These are phyloP conservation scores for Entelurus aequoreus DNA, from an alignment of 2,113 vertebrate genomes.

Conservation along the genomic window DNA sequence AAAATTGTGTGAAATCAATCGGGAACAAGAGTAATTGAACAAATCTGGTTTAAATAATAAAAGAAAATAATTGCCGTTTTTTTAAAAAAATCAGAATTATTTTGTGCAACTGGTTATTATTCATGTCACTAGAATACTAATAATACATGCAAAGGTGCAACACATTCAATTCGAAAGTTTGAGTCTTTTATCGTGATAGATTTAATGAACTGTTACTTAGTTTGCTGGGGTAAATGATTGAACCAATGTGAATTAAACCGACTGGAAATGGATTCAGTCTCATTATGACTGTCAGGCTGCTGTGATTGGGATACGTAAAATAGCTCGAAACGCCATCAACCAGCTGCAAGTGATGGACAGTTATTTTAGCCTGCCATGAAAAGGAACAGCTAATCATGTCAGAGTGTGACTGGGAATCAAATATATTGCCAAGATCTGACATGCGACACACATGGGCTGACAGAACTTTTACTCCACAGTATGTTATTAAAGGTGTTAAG, in stretches of 20 bases:
- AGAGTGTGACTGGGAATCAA: conserved; percentile 10
- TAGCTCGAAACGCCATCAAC: neutral
- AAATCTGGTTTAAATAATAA: no score
- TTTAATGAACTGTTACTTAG: neutral
- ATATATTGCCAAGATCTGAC: neutral
- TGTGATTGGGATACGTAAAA: conserved; percentile 7
- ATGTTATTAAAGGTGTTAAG: conserved; percentile 29
- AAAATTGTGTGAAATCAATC: no score
- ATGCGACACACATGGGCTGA: conserved; percentile 3
- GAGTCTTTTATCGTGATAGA: neutral
- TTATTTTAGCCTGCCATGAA: conserved; percentile 8
- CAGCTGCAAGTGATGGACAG: conserved; percentile 17
- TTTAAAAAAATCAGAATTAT: no score
- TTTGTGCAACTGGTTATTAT: no score
- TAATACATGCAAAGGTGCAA: no score
- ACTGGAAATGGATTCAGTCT: conserved; percentile 1
- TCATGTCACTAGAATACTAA: no score
- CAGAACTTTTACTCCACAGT: conserved; percentile 13
- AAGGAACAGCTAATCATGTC: conserved; percentile 13
- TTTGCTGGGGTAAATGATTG: neutral
- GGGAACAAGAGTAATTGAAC: no score
- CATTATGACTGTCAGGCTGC: conserved; percentile 11
- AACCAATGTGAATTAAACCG: neutral
- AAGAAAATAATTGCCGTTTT: no score
- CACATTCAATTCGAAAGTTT: no score